Evolutionary conservation across 2,888 invertebrate species (phyloP), one percentile per base, ranked within the genome.

Genomic region (Lepidochrysops patricia): DNA sequence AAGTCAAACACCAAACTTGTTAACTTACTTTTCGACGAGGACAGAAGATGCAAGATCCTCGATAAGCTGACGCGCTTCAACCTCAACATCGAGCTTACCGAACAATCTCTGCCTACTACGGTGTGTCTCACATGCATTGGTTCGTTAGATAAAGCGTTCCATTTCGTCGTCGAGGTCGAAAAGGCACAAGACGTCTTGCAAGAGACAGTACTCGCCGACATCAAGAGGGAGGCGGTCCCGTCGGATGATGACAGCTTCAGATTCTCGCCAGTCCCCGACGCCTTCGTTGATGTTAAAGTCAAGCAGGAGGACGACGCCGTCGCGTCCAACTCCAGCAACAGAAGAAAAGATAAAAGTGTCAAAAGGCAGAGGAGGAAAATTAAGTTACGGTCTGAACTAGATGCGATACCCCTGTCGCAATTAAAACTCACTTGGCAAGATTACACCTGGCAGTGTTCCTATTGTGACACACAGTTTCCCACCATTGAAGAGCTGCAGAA

Each of bases 401-500:
- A 75, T 25, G 60, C 64, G 0, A 65, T 76, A 23, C 78, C 80
- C 0, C 63, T 78, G 29, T 70, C 77, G 1, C 75, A 78, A 49
- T 61, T 77, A 0, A 77, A 80, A 70, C 54, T 79, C 4, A 73
- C 81, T 0, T 86, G 85, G 84, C 68, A 72, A 29, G 76, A 81
- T 43, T 86, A 76, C 49, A 70, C 57, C 13, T 86, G 86, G 86
- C 72, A 68, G 0, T 86, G 86, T 67, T 71, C 75, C 0, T 75
- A 71, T 49, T 86, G 86, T 58, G 81, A 75, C 25, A 78, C 78
- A 0, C 68, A 76, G 57, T 84, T 84, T 60, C 64, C 73, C 0
- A 73, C 65, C 0, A 62, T 79, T 2, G 72, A 78, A 0, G 84
- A 84, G 35, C 74, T 94, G 15, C 84, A 90, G 60, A 79, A 80